Base-by-base conservation (phyloP, 2,113 vertebrate genomes). In the Isichthys henryi region DNA sequence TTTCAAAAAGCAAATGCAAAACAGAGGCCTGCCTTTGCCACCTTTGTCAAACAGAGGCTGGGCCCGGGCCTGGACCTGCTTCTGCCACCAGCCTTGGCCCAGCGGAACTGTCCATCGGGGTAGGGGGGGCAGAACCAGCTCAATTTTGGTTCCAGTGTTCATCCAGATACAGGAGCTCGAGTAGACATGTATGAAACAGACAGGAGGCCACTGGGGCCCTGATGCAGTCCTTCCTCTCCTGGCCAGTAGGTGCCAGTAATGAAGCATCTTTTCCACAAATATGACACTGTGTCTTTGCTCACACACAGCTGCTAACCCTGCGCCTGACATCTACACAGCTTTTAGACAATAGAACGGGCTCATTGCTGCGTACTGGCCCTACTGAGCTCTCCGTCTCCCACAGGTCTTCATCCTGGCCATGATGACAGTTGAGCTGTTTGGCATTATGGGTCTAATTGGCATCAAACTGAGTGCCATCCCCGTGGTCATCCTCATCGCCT, bases 401-500 rank as follows among this genome's bases (percentile, higher is more conserved):
- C 92, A 99, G 98, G 98, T 99, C 90, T 92, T 97, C 92, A 98
- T 99, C 91, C 95, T 99, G 93, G 98, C 97, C 85, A 92, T 99
- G 91, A 99, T 99, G 98, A 99, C 98, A 0, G 96, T 99, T 62
- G 98, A 99, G 94, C 95, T 99, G 88, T 99, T 99, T 53, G 98
- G 98, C 91, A 99, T 99, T 97, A 99, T 99, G 98, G 98, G 98
- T 43, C 96, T 99, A 87, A 99, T 99, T 89, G 98, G 97, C 89
- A 99, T 99, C 95, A 99, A 99, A 92, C 96, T 99, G 90, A 99
- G 98, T 27, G 98, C 98, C 0, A 98, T 99, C 50, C 98, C 98
- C 15, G 98, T 99, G 88, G 98, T 99, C 93, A 99, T 99, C 93
- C 95, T 99, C 91, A 97, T 99, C 7, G 98, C 98, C 5, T 99